Evolutionary conservation across 1,140 invertebrate genomes (phyloP).

Genomic region (Copidosoma floridanum): DNA sequence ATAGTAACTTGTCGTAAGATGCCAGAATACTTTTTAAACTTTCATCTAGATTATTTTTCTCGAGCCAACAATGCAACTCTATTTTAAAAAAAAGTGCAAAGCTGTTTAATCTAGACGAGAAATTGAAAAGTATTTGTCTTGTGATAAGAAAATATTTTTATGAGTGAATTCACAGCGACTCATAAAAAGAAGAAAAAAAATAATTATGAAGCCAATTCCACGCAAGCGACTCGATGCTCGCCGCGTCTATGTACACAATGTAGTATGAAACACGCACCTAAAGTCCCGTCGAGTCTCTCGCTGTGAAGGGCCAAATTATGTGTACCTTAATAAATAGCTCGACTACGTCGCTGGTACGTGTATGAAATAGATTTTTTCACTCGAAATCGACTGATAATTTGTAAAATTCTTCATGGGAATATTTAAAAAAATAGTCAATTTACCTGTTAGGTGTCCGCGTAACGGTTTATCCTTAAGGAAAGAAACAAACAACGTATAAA

Average conservation of each 20-base stretch:
- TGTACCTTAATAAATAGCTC: conserved; percentile 6
- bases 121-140: background rate
- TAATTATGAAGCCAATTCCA: background rate
- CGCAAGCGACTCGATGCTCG: background rate
- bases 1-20: background rate
- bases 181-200: no score
- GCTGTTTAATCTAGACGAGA: conserved; percentile 1
- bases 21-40: background rate
- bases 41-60: conserved; percentile 14
- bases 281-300: background rate
- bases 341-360: background rate
- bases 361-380: conserved; percentile 33
- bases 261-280: background rate
- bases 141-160: conserved; percentile 16
- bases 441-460: conserved; percentile 47
- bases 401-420: conserved; percentile 53
- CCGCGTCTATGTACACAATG: background rate
- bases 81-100: background rate
- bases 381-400: conserved; percentile 49
- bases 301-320: background rate
- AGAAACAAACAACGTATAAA: conserved; percentile 25
- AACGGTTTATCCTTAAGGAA: conserved; percentile 39
- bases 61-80: background rate
- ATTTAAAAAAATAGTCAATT: conserved; percentile 57
- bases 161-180: conserved; percentile 7